Evolutionary conservation across 2,888 invertebrate species (phyloP), one percentile per base, ranked within the genome.

Genomic region (Eilema depressum): DNA sequence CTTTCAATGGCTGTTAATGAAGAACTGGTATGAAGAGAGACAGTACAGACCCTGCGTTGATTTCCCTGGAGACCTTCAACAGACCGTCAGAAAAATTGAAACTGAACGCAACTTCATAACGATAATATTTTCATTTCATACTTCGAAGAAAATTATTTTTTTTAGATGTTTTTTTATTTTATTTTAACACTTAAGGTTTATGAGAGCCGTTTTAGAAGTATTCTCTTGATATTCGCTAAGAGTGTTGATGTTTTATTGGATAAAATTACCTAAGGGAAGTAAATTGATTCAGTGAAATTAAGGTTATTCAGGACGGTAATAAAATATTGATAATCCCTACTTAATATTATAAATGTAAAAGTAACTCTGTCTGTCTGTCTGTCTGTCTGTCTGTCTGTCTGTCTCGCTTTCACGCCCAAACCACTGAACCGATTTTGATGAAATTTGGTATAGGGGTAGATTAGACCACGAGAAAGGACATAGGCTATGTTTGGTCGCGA

Each of bases 31-130:
- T 81, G 83, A 81, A 73, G 23, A 69, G 72, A 69, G 81, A 84
- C 80, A 71, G 74, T 77, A 64, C 69, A 83, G 82, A 80, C 82
- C 26, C 80, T 75, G 82, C 76, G 73, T 75, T 87, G 83, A 87
- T 87, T 87, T 87, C 87, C 86, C 86, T 14, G 0, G 86, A 81
- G 87, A 75, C 68, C 25, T 65, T 75, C 82, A 83, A 83, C 85
- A 84, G 82, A 78, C 71, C 79, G 78, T 78, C 81, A 80, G 83
- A 86, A 85, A 85, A 87, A 87, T 85, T 85, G 80, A 86, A 85
- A 85, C 77, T 82, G 82, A 82, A 75, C 76, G 47, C 74, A 80
- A 81, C 82, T 82, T 80, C 73, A 77, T 81, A 82, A 81, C 73
- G 80, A 81, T 81, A 78, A 80, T 77, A 80, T 80, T 77, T 80